Percentiles rank a stretch among this genome's conserved stretches.
Conservation (phyloP, 2,113 vertebrate genomes). For the Anhinga rufa region DNA sequence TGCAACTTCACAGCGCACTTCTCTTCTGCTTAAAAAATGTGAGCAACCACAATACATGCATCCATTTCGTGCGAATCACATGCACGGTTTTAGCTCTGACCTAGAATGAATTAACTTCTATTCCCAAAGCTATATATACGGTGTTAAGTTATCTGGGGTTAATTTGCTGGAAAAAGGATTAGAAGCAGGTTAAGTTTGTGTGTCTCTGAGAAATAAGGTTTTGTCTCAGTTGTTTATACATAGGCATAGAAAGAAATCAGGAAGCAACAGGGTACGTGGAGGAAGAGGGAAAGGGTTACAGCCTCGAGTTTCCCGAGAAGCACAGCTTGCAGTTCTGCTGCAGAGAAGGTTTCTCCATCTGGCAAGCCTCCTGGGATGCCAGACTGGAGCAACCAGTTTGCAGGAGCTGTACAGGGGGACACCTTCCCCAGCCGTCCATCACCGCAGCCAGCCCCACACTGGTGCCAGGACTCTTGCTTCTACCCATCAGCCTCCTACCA, state of each 20-base stretch:
- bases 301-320: constrained; percentile 48
- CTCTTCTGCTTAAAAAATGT: background rate
- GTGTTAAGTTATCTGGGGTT: constrained; percentile 26
- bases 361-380: constrained; percentile 59
- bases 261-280: constrained; percentile 43
- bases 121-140: background rate
- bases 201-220: background rate
- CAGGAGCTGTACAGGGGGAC: constrained; percentile 26
- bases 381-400: constrained; percentile 58
- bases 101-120: constrained; percentile 22
- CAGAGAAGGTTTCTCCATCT: constrained; percentile 58
- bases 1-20: background rate
- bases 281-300: constrained; percentile 60
- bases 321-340: constrained; percentile 58
- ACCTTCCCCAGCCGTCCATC: constrained; percentile 9
- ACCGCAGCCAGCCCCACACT: background rate
- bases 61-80: background rate
- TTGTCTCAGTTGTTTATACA: background rate
- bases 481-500: background rate
- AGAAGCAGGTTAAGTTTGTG: background rate
- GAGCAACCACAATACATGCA: background rate
- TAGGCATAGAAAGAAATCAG: constrained; percentile 8
- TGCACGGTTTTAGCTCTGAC: constrained; percentile 10
- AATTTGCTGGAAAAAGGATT: constrained; percentile 40
- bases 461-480: background rate